Conservation (phyloP, 2,888 invertebrate species). For the Priocnemis perturbator region DNA sequence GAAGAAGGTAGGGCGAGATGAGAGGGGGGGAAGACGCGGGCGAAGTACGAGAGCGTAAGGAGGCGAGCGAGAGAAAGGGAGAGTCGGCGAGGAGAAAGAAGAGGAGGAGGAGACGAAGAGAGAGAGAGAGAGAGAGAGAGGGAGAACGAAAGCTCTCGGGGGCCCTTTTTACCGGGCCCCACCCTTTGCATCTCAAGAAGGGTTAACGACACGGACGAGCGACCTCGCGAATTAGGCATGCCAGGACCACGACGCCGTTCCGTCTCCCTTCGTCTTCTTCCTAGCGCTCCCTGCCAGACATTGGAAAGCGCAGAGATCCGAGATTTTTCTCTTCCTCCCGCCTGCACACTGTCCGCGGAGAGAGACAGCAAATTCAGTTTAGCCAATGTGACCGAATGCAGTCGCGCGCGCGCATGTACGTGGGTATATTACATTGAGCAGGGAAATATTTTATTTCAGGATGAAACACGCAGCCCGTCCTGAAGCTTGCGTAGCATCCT, state of each 20-base stretch:
- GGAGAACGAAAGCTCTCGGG: slow-evolving; percentile 54
- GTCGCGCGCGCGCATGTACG: neutral
- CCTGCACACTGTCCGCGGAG: no score
- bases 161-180: slow-evolving; percentile 57
- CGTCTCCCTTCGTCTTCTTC: neutral
- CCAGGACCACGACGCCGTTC: slow-evolving; percentile 8
- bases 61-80: neutral
- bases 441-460: neutral
- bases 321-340: neutral
- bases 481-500: no score
- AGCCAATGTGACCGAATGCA: neutral
- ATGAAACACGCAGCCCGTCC: no score
- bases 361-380: no score
- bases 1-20: no score
- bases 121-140: slow-evolving; percentile 14
- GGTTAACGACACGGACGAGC: slow-evolving; percentile 55
- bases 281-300: neutral
- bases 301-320: no score
- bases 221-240: slow-evolving; percentile 43
- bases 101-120: slow-evolving; percentile 1
- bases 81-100: slow-evolving; percentile 5
- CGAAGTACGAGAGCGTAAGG: slow-evolving; percentile 5
- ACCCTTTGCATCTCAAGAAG: slow-evolving; percentile 65
- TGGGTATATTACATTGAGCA: neutral
- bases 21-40: slow-evolving; percentile 18